A percentile compares a stretch with the other conserved stretches of the same genome.
Evolutionary conservation across 2,113 vertebrate species (phyloP).

Genomic region (Amazona vittata): DNA sequence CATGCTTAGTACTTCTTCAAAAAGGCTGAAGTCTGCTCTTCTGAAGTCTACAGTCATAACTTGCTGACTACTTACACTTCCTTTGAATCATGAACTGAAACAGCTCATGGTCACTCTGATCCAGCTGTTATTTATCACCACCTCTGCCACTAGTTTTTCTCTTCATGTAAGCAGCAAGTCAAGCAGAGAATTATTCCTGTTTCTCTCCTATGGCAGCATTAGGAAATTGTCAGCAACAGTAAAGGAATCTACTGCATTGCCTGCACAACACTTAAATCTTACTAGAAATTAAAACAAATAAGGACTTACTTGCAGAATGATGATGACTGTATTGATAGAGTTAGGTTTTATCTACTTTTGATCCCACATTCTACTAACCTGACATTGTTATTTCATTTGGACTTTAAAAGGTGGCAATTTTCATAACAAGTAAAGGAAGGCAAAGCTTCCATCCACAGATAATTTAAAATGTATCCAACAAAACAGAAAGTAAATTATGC

Average conservation of each 20-base stretch:
- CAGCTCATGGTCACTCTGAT: background rate
- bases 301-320: background rate
- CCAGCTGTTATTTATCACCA: background rate
- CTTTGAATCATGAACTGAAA: background rate
- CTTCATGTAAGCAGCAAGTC: background rate
- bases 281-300: background rate
- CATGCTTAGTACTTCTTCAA: background rate
- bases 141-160: background rate
- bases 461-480: background rate
- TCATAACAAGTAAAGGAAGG: background rate
- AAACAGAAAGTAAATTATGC: background rate
- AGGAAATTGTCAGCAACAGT: background rate
- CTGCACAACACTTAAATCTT: background rate
- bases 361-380: background rate
- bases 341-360: background rate
- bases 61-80: background rate
- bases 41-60: background rate
- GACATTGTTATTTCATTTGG: background rate
- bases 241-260: background rate
- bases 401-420: background rate
- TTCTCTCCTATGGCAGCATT: background rate
- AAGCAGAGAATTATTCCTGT: background rate
- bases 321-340: background rate
- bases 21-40: slow-evolving; percentile 8
- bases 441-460: background rate